Conservation (phyloP, 2,113 vertebrate genomes). For the Centropus bengalensis region DNA sequence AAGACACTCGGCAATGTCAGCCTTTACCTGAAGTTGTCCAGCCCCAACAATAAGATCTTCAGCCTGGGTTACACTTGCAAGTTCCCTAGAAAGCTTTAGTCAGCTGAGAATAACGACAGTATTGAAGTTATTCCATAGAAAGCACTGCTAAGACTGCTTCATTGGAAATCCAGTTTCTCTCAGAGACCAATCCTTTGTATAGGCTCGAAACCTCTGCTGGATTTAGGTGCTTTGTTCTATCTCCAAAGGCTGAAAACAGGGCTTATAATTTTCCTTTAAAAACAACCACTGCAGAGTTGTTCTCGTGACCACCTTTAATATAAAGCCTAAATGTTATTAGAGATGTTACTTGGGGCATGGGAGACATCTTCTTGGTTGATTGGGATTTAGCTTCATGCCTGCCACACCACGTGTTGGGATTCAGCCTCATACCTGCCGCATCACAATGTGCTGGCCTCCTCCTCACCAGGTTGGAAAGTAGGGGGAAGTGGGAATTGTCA, state of each 20-base stretch:
- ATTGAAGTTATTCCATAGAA: neutral
- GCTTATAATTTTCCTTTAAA: neutral
- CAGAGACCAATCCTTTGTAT: neutral
- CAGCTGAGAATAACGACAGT: neutral
- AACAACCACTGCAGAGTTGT: neutral
- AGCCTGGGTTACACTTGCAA: neutral
- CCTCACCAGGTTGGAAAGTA: neutral
- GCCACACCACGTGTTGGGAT: fast-evolving
- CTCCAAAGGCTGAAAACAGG: neutral
- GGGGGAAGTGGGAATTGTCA: neutral
- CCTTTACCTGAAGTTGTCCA: neutral
- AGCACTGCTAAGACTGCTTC: neutral
- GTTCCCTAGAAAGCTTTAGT: neutral
- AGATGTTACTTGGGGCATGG: neutral
- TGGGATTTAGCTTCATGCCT: neutral
- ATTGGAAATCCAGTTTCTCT: neutral
- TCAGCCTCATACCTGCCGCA: neutral
- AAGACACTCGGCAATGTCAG: neutral
- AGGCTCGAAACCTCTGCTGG: neutral
- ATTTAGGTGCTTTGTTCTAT: neutral
- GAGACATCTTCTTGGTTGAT: neutral
- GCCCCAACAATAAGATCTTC: neutral
- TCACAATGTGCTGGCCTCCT: fast-evolving
- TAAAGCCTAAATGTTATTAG: neutral
- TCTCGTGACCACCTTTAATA: neutral